These are phyloP conservation scores for Octomys mimax DNA, from an alignment of 2,797 vertebrate species.

Conservation along the genomic window DNA sequence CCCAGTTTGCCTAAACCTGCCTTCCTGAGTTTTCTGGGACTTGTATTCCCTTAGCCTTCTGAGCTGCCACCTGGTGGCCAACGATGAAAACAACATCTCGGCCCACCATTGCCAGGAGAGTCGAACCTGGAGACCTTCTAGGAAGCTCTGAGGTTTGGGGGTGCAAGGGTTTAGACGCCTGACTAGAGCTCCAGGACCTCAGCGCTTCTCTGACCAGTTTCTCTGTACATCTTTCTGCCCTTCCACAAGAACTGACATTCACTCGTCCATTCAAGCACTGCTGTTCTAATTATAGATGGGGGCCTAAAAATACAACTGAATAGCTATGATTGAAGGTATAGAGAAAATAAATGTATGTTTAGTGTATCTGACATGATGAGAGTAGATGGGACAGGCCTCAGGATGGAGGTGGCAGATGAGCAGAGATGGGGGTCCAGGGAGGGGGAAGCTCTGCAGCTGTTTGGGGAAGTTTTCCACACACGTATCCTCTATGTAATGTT, in stretches of 20 bases:
- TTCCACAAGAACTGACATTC: background rate
- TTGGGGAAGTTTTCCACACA: background rate
- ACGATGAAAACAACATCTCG: background rate
- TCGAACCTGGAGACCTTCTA: background rate
- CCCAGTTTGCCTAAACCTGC: background rate
- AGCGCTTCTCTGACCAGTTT: background rate
- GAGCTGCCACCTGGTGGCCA: constrained; percentile 61
- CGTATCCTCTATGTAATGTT: background rate
- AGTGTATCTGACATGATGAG: background rate
- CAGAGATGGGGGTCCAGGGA: background rate
- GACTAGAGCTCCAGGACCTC: background rate
- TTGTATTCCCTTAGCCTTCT: background rate
- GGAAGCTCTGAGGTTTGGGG: background rate
- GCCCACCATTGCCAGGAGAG: background rate
- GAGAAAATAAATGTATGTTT: background rate
- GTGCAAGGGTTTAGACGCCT: background rate
- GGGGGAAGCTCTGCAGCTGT: fast-evolving
- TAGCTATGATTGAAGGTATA: background rate
- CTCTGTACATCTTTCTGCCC: background rate
- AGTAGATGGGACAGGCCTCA: background rate
- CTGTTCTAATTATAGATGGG: background rate
- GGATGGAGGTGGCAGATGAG: no score
- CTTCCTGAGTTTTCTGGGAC: background rate
- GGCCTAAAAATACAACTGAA: background rate
- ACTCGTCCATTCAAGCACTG: background rate